phyloP scores from a whole-genome alignment of 1,140 invertebrate genomes.

The Zeugodacus cucurbitae region DNA sequence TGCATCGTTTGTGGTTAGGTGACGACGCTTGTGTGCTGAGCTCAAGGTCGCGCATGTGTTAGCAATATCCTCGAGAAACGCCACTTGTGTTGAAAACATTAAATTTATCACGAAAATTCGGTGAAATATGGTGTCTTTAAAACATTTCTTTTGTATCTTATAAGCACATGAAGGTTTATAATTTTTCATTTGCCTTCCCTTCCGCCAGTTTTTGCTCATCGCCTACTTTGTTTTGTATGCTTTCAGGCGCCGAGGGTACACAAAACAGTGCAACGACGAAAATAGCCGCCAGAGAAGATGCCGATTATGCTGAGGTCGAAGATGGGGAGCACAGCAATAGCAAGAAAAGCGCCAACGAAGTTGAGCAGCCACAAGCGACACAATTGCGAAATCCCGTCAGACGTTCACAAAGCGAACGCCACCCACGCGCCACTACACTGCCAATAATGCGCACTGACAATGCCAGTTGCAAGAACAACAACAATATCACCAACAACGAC shows the following conservation, averaged over 20 bases:
- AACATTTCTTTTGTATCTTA: not conserved
- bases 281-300: not conserved
- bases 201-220: not conserved
- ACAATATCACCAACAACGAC: slow-evolving; percentile 39
- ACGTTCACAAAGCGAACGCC: slow-evolving; percentile 64
- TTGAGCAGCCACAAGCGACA: slow-evolving; percentile 59
- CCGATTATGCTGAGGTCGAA: slow-evolving; percentile 31
- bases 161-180: not conserved
- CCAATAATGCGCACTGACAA: slow-evolving; percentile 21
- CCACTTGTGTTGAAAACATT: not conserved
- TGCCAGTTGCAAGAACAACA: slow-evolving; percentile 35
- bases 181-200: not conserved
- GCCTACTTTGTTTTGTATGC: not conserved
- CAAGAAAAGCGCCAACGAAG: slow-evolving; percentile 40
- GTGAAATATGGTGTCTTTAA: slow-evolving; percentile 36
- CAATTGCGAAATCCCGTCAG: slow-evolving; percentile 66
- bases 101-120: slow-evolving; percentile 27
- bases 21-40: not conserved
- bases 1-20: not conserved
- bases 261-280: slow-evolving; percentile 36
- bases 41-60: not conserved
- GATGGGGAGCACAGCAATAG: slow-evolving; percentile 54
- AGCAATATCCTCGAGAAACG: not conserved
- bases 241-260: not conserved
- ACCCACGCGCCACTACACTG: slow-evolving; percentile 44